These are phyloP conservation scores for Caranx melampygus DNA, from an alignment of 2,113 vertebrate species.

Conservation along the genomic window DNA sequence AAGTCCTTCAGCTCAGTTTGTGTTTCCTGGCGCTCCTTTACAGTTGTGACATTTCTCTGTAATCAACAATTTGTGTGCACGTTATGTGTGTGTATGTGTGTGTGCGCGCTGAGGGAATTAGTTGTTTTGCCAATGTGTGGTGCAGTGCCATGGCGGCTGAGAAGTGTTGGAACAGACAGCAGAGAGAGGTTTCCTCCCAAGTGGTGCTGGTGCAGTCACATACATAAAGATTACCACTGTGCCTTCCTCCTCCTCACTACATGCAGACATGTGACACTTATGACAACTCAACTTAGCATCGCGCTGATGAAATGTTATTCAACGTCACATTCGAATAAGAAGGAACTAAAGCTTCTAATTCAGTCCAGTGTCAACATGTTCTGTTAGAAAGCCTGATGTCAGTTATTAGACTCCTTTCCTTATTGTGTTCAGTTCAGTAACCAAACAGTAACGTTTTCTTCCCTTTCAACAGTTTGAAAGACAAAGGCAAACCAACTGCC, in stretches of 20 bases:
- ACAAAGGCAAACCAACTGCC: conserved; percentile 7
- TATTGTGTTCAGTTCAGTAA: not conserved
- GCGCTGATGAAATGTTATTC: not conserved
- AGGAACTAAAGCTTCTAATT: not conserved
- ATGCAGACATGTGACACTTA: not conserved
- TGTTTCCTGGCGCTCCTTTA: conserved; percentile 7
- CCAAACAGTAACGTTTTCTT: not conserved
- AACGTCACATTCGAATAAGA: conserved; percentile 6
- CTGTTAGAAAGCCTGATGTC: not conserved
- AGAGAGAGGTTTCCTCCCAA: conserved; percentile 6
- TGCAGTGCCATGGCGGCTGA: conserved; percentile 1
- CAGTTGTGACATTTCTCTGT: conserved; percentile 39
- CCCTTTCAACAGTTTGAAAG: not conserved
- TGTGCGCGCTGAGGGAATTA: not conserved
- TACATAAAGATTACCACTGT: conserved; percentile 42
- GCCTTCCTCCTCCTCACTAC: not conserved
- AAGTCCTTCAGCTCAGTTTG: conserved; percentile 26
- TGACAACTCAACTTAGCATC: not conserved
- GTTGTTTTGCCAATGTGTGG: conserved; percentile 14
- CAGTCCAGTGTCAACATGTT: not conserved
- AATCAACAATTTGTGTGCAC: conserved; percentile 10
- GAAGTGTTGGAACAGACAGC: conserved; percentile 16
- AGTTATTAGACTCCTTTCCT: not conserved
- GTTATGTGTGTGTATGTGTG: conserved; percentile 12
- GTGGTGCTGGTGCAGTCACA: conserved; percentile 37